phyloP scores from a whole-genome alignment of 1,140 invertebrate species.

The Aphaenogaster floridana region DNA sequence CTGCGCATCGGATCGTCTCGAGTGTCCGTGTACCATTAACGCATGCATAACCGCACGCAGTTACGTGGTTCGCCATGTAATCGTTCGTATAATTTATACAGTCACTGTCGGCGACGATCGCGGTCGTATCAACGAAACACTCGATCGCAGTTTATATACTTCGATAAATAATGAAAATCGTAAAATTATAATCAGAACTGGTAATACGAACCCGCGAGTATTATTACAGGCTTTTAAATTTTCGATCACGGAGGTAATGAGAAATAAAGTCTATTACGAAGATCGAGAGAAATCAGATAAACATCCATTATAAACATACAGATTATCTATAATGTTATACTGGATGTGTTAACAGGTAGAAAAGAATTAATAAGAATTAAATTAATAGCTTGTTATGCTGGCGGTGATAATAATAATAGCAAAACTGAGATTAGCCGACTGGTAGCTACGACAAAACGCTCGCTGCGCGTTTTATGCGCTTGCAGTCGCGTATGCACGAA shows the following conservation, averaged over 20 bases:
- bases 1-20: slow-evolving; percentile 31
- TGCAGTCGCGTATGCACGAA: slow-evolving; percentile 44
- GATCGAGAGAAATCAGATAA: neutral
- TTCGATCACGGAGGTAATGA: neutral
- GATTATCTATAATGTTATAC: slow-evolving; percentile 21
- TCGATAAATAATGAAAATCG: neutral
- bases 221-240: neutral
- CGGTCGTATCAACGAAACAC: neutral
- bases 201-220: neutral
- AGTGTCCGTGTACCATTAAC: slow-evolving; percentile 45
- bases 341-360: slow-evolving; percentile 41
- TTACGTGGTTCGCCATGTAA: slow-evolving; percentile 30
- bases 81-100: slow-evolving; percentile 33
- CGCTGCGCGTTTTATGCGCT: slow-evolving; percentile 34
- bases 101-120: neutral
- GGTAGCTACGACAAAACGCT: slow-evolving; percentile 51
- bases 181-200: neutral
- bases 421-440: slow-evolving; percentile 41
- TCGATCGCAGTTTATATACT: neutral
- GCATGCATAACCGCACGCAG: slow-evolving; percentile 10
- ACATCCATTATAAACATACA: neutral
- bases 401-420: slow-evolving; percentile 53
- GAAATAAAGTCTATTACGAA: neutral
- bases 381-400: slow-evolving; percentile 38
- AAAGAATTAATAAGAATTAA: slow-evolving; percentile 51